Conservation (phyloP, 2,797 vertebrate genomes). For the Momotus momota region DNA sequence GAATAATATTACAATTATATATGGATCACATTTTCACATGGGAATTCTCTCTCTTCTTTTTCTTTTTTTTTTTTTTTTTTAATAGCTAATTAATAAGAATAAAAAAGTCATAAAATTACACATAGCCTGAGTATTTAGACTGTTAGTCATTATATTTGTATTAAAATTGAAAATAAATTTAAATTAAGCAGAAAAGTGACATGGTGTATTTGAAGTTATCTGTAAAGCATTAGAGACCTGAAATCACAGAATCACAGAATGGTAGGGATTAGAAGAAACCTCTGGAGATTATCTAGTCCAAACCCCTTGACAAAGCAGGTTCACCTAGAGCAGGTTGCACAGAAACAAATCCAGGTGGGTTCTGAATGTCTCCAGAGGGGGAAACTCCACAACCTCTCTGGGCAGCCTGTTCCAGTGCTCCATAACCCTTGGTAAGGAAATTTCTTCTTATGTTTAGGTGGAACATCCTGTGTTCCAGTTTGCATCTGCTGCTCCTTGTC, state of each 20-base stretch:
- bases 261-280: too few relatives aligned
- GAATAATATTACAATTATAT: not conserved
- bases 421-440: too few relatives aligned
- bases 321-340: too few relatives aligned
- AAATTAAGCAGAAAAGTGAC: not conserved
- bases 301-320: too few relatives aligned
- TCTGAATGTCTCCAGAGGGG: too few relatives aligned
- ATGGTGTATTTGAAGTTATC: not conserved
- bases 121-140: not conserved
- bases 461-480: too few relatives aligned
- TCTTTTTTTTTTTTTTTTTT: not conserved
- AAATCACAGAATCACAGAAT: not conserved
- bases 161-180: not conserved
- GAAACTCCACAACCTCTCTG: too few relatives aligned
- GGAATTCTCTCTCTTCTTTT: not conserved
- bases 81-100: not conserved
- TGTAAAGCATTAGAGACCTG: not conserved
- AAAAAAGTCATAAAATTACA: not conserved
- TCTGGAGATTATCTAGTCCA: too few relatives aligned
- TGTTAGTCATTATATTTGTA: not conserved
- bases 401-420: too few relatives aligned
- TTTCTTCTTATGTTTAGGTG: too few relatives aligned
- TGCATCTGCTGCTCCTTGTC: too few relatives aligned
- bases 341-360: too few relatives aligned
- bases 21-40: not conserved